phyloP scores from a whole-genome alignment of 2,113 vertebrate genomes.

The Ahaetulla prasina region DNA sequence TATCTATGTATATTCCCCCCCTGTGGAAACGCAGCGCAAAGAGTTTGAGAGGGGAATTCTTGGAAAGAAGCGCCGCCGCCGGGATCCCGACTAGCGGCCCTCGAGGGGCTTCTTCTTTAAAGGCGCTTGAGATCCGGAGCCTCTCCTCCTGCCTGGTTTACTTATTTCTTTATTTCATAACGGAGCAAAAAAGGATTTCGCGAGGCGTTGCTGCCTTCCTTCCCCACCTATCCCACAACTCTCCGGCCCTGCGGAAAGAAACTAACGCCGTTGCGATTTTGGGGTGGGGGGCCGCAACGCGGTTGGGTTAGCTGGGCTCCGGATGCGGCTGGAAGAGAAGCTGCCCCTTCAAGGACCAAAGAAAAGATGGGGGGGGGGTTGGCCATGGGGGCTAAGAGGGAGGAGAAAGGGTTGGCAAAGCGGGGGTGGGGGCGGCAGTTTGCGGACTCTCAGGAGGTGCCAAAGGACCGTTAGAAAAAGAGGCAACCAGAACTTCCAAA shows the following conservation, averaged over 20 bases:
- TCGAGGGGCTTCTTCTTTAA: not conserved
- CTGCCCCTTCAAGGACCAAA: slow-evolving; percentile 31
- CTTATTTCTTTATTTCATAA: not conserved
- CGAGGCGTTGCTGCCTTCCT: not conserved
- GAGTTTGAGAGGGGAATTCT: too few species aligned
- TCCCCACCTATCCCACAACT: not conserved
- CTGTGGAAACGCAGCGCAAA: slow-evolving; percentile 11
- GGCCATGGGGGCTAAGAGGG: not conserved
- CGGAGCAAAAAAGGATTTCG: not conserved
- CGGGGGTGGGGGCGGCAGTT: too few species aligned
- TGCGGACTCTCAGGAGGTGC: slow-evolving; percentile 2
- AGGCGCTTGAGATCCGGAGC: not conserved
- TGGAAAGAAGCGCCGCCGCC: not conserved
- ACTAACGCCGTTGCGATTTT: not conserved
- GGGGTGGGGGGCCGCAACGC: not conserved
- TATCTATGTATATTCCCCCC: slow-evolving; percentile 29
- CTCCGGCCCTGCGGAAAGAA: not conserved
- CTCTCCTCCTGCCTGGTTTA: not conserved
- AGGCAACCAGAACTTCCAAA: not conserved
- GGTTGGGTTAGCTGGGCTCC: slow-evolving; percentile 5
- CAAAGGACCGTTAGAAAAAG: slow-evolving; percentile 25
- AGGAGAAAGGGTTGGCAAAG: not conserved
- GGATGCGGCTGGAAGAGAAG: not conserved
- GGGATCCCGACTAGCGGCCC: not conserved
- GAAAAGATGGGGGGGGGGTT: slow-evolving; percentile 45